Evolutionary conservation across 2,797 vertebrate genomes (phyloP), one percentile per base, ranked within the genome.

Genomic region (Jordanella pulchra): DNA sequence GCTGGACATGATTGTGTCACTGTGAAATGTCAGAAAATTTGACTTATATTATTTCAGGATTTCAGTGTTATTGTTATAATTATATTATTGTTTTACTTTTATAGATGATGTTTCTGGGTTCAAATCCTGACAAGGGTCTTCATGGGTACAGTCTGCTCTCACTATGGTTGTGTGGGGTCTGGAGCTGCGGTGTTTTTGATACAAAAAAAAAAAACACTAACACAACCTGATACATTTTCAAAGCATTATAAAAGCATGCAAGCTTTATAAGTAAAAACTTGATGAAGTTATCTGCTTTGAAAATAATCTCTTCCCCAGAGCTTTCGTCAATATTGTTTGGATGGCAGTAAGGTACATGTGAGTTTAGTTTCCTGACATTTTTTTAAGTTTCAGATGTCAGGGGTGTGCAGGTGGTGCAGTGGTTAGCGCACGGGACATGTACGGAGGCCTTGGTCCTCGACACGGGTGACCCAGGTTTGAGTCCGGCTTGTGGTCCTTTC

Each of bases 1-100:
- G 35, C 42, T 42, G 1, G 13, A 67, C 54, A 15, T 68, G 28
- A n/a, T 66, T 44, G 48, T 45, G 70, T 48, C 64, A 30, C 27
- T 70, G 56, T 71, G 66, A 70, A 35, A 58, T 28, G 48, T 13
- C 9, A 44, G 54, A 45, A 32, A 15, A 15, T 48, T 25, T 63
- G 12, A 53, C 39, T 58, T 23, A 12, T 9, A 51, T 15, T 56
- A 39, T 73, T 67, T 67, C 35, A 35, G 7, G 18, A 35, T 1
- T n/a, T n/a, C n/a, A 51, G 4, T 67, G 17, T 51, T 64, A 25
- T 17, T 47, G 47, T 30, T 18, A 6, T 27, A 10, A 23, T 39
- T 39, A n/a, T 9, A n/a, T 53, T n/a, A 53, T 1, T n/a, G 21
- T 53, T 53, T 7, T n/a, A 53, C n/a, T n/a, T 23, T n/a, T 23